A percentile compares a stretch with the other conserved stretches of the same genome.
These are phyloP conservation scores for Melanotaenia boesemani DNA, from an alignment of 2,797 vertebrate genomes.

Conservation along the genomic window DNA sequence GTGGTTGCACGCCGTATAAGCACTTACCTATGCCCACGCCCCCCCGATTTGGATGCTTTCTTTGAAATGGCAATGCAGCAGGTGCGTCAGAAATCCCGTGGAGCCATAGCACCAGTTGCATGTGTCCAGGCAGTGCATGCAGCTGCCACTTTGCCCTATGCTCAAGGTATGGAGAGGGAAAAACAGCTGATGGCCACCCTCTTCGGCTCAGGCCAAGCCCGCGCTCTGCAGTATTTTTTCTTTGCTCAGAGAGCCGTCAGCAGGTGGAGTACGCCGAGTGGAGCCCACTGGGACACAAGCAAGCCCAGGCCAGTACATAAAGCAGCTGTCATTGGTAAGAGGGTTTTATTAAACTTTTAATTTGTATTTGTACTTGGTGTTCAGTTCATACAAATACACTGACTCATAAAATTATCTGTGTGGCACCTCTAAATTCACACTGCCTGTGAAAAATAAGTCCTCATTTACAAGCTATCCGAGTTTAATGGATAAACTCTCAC, in stretches of 20 bases:
- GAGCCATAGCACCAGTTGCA: conserved; percentile 86
- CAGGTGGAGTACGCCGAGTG: conserved; percentile 85
- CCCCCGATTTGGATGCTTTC: conserved; percentile 78
- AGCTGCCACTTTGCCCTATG: conserved; percentile 82
- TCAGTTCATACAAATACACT: conserved; percentile 27
- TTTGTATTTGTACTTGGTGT: conserved; percentile 25
- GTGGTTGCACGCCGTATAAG: conserved; percentile 83
- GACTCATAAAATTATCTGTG: conserved; percentile 36
- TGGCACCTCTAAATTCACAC: conserved; percentile 36
- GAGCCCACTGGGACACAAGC: conserved; percentile 87
- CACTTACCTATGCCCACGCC: conserved; percentile 59
- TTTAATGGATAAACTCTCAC: conserved; percentile 50
- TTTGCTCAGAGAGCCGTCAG: conserved; percentile 85
- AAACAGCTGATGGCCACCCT: conserved; percentile 83
- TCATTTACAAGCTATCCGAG: conserved; percentile 47
- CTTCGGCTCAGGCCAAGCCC: conserved; percentile 86
- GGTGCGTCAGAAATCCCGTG: conserved; percentile 78
- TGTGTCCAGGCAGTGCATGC: conserved; percentile 88
- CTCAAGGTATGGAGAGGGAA: conserved; percentile 84
- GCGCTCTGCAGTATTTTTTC: conserved; percentile 90
- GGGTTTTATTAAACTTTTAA: conserved; percentile 35
- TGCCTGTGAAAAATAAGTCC: conserved; percentile 48
- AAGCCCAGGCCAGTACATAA: conserved; percentile 79
- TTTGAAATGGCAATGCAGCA: conserved; percentile 75
- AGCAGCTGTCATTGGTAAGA: conserved; percentile 91